Conservation (phyloP, 2,888 invertebrate genomes). For the Arctia plantaginis region DNA sequence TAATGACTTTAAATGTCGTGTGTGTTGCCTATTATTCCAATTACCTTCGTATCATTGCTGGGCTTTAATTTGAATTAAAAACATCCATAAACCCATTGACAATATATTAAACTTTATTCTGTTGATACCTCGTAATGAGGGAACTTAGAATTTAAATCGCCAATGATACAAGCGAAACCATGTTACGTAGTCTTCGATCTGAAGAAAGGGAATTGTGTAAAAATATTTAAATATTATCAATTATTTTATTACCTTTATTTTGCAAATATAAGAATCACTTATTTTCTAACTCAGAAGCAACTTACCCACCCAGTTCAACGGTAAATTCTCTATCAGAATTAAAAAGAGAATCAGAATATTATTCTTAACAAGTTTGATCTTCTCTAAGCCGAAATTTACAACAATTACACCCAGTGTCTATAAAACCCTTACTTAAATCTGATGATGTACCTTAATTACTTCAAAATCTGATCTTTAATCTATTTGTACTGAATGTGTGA, state of each 20-base stretch:
- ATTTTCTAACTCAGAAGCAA: not conserved
- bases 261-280: not conserved
- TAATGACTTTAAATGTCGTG: not conserved
- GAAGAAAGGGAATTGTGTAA: not conserved
- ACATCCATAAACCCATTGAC: not conserved
- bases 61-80: not conserved
- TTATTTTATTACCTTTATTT: not conserved
- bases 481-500: conserved; percentile 53
- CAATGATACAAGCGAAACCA: not conserved
- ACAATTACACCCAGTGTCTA: conserved; percentile 5
- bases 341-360: not conserved
- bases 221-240: not conserved
- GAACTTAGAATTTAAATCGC: not conserved
- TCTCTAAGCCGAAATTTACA: conserved; percentile 14
- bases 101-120: not conserved
- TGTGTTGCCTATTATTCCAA: not conserved
- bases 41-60: not conserved
- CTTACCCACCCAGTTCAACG: too few species aligned
- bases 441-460: conserved; percentile 40
- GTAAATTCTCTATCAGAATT: too few species aligned
- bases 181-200: not conserved
- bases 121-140: too few species aligned
- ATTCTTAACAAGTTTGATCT: not conserved
- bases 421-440: conserved; percentile 24
- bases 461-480: conserved; percentile 48